Percentiles rank a stretch among this genome's conserved stretches.
Conservation (phyloP, 2,888 invertebrate genomes). For the Caenorhabditis sulstoni region DNA sequence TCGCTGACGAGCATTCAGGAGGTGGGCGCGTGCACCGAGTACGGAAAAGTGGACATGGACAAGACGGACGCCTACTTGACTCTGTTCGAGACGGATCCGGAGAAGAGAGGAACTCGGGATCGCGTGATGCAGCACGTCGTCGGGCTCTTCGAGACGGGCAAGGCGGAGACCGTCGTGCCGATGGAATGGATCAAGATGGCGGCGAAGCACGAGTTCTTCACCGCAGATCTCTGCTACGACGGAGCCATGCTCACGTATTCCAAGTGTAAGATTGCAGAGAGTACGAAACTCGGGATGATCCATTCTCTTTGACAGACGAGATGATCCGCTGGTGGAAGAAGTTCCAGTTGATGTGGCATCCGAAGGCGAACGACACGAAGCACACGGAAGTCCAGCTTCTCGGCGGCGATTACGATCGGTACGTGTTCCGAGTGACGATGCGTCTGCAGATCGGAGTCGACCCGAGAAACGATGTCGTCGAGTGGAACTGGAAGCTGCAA, state of each 20-base stretch:
- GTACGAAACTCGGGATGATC: no score
- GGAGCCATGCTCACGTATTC: neutral
- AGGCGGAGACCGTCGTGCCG: neutral
- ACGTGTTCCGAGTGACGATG: slow-evolving; percentile 2
- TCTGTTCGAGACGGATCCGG: neutral
- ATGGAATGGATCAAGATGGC: neutral
- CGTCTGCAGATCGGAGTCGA: neutral
- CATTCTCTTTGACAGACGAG: neutral
- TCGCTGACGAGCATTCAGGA: neutral
- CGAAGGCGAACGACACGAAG: neutral
- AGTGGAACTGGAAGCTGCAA: neutral
- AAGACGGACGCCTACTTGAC: neutral
- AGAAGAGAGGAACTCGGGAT: neutral
- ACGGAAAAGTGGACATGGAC: neutral
- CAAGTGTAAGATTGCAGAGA: neutral
- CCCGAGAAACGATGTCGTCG: neutral
- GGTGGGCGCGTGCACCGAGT: neutral
- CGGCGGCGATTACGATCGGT: neutral
- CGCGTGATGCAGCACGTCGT: neutral
- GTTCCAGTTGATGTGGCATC: slow-evolving; percentile 13
- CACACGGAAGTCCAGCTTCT: neutral
- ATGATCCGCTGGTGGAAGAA: slow-evolving; percentile 4
- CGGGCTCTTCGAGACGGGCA: neutral
- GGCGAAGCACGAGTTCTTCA: neutral
- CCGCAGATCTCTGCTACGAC: neutral